Evolutionary conservation across 1,140 invertebrate genomes (phyloP), one percentile per base, ranked within the genome.

Genomic region (Drosophila lacteicornis): DNA sequence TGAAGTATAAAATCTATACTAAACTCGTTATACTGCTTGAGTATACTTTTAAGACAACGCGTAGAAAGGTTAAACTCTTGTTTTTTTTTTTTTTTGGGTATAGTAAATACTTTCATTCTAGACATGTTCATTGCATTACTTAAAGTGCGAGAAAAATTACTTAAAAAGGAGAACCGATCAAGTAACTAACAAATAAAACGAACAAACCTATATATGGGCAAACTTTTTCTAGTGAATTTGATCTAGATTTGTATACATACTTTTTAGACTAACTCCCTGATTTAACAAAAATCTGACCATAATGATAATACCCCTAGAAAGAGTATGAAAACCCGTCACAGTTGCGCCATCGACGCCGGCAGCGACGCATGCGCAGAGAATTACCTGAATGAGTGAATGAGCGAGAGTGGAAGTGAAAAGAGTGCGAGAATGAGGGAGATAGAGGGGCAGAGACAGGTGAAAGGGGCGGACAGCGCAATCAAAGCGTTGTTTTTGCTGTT

Each of bases 281-380:
- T 4, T 15, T 13, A 51, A 4, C 17, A 19, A 19, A 53, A 36
- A 8, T 36, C n/a, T 5, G 0, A 9, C 0, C 4, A 15, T 5
- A 55, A 0, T 22, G 3, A 36, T 15, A 5, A 22, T n/a, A 22
- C 33, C 4, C 33, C 0, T 8, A 3, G 4, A 38, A 38, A 55
- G 51, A 19, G 51, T 22, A 38, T 40, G 1, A 51, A 66, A 74
- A 86, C 73, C 75, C 68, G 76, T 75, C 51, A 79, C 85, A 84
- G 86, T 88, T 88, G 85, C 85, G 85, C 85, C 85, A 88, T 88
- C 82, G 70, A 74, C 57, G 55, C 42, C 47, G 55, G 33, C 75
- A 56, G 71, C 62, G 40, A 63, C 79, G 75, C 62, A 71, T 60
- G 78, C 75, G 79, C 79, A 68, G 58, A 50, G 79, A 76, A 76